These are phyloP conservation scores for Oscheius onirici DNA, from an alignment of 2,888 invertebrate species.

Conservation along the genomic window DNA sequence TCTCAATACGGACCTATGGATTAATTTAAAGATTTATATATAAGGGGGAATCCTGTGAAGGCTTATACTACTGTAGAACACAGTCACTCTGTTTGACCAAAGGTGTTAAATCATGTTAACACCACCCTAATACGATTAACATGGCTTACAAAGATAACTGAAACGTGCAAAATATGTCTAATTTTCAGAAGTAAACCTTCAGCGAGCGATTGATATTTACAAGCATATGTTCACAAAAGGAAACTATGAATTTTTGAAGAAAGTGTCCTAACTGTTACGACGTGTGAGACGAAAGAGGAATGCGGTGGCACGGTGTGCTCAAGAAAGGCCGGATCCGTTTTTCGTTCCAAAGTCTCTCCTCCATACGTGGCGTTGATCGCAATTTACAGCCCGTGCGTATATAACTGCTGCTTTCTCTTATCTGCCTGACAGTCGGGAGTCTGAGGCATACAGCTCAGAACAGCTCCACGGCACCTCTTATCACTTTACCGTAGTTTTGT, in stretches of 20 bases:
- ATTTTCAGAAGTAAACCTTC: neutral
- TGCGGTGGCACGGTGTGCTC: neutral
- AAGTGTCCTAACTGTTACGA: too few species aligned
- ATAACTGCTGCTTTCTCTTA: constrained; percentile 24
- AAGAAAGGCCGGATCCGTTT: constrained; percentile 15
- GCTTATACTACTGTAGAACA: too few species aligned
- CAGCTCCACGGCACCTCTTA: constrained; percentile 29
- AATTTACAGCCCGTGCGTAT: constrained; percentile 29
- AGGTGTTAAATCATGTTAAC: too few species aligned
- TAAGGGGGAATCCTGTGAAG: too few species aligned
- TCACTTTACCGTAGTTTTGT: constrained; percentile 21
- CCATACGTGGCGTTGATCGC: constrained; percentile 30
- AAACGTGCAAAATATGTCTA: neutral
- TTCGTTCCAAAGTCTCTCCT: constrained; percentile 26
- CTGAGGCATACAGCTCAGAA: constrained; percentile 7
- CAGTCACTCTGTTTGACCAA: too few species aligned
- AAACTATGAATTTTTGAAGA: too few species aligned
- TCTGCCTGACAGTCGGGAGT: constrained; percentile 28
- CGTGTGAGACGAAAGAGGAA: neutral
- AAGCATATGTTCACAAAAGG: too few species aligned
- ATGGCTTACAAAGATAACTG: neutral
- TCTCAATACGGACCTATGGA: too few species aligned
- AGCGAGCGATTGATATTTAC: too few species aligned
- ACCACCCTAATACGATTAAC: too few species aligned
- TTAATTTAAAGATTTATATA: too few species aligned